Evolutionary conservation across 2,113 vertebrate genomes (phyloP).

Genomic region (Lepus europaeus): DNA sequence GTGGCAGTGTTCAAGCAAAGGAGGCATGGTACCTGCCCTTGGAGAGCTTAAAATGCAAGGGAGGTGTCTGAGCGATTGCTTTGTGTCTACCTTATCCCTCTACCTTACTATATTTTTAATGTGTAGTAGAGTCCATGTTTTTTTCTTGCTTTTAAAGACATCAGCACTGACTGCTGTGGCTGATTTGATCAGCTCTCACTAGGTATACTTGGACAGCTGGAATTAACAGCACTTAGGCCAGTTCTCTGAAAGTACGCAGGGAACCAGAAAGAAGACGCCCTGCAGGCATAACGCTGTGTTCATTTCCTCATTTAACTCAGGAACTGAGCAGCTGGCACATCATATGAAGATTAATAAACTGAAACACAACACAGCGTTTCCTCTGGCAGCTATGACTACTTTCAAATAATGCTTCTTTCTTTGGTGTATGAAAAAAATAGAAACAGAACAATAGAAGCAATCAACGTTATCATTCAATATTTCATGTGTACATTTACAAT

Average conservation of each 20-base stretch:
- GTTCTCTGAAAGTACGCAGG: conserved; percentile 35
- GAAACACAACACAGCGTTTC: neutral
- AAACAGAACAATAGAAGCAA: conserved; percentile 3
- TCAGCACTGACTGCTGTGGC: neutral
- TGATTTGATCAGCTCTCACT: conserved; percentile 3
- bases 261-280: conserved; percentile 48
- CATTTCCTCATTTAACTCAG: conserved; percentile 54
- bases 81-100: neutral
- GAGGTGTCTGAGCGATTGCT: neutral
- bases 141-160: conserved; percentile 33
- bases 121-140: neutral
- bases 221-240: neutral
- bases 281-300: neutral
- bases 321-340: conserved; percentile 13
- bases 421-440: conserved; percentile 7
- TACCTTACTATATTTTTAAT: neutral
- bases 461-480: neutral
- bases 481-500: neutral
- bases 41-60: neutral
- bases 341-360: conserved; percentile 51
- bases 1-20: neutral
- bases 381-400: conserved; percentile 48
- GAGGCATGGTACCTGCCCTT: neutral
- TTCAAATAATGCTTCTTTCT: conserved; percentile 46
- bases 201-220: neutral